A percentile compares a stretch with the other conserved stretches of the same genome.
These are phyloP conservation scores for Microplitis manilae DNA, from an alignment of 2,888 invertebrate species.

Conservation along the genomic window DNA sequence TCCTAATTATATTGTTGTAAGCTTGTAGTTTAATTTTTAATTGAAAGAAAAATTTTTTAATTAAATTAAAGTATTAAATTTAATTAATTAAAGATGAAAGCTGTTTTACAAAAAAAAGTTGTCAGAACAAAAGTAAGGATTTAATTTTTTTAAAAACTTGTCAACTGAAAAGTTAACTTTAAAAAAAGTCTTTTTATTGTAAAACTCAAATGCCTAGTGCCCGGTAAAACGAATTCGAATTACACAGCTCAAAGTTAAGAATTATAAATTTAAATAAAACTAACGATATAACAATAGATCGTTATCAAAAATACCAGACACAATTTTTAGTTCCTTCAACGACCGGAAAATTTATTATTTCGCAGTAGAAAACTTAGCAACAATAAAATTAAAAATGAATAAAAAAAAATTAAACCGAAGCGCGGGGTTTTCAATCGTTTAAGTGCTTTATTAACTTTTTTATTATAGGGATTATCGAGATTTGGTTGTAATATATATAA, in stretches of 20 bases:
- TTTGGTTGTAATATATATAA: not conserved
- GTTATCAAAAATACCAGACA: not conserved
- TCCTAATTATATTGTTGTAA: no score
- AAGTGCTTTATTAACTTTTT: conserved; percentile 16
- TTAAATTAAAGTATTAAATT: not conserved
- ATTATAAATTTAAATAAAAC: not conserved
- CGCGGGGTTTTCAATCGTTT: conserved; percentile 8
- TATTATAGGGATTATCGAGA: conserved; percentile 23
- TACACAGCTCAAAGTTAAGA: not conserved
- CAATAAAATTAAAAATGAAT: not conserved
- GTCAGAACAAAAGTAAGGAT: not conserved
- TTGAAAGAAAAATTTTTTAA: not conserved
- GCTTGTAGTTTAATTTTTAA: not conserved
- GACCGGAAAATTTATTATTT: not conserved
- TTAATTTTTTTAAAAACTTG: not conserved
- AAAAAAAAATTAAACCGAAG: not conserved
- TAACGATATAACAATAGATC: not conserved
- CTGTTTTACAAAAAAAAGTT: not conserved
- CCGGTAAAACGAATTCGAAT: not conserved
- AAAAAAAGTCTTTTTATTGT: not conserved
- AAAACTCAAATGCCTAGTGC: not conserved
- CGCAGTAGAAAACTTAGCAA: not conserved
- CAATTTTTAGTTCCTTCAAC: not conserved
- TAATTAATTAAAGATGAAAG: not conserved
- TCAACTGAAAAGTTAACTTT: not conserved